Evolutionary conservation across 2,888 invertebrate genomes (phyloP).

Genomic region (Rotaria macrura): DNA sequence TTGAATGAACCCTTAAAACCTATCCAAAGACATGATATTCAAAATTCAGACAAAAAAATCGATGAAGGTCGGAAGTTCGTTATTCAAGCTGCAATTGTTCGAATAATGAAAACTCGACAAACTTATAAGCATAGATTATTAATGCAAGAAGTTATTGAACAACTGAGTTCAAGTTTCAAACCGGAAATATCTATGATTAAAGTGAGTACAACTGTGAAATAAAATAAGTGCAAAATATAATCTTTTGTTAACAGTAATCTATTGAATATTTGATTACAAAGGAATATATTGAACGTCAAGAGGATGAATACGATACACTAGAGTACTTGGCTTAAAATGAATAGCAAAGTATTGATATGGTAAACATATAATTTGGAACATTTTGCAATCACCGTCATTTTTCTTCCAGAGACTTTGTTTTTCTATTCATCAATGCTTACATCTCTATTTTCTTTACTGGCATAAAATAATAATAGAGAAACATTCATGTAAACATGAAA

Average conservation of each 20-base stretch:
- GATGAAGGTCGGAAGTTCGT: slow-evolving; percentile 95
- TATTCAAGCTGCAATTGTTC: slow-evolving; percentile 62
- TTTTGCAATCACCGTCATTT: no score
- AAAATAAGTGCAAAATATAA: no score
- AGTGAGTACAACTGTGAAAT: no score
- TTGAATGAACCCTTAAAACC: slow-evolving; percentile 95
- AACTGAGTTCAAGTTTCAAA: slow-evolving; percentile 84
- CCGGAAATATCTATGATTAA: slow-evolving; percentile 93
- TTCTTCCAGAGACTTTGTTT: no score
- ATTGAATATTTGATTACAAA: slow-evolving; percentile 31
- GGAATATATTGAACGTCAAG: slow-evolving; percentile 29
- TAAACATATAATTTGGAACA: no score
- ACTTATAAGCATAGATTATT: slow-evolving; percentile 78
- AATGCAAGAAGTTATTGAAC: slow-evolving; percentile 88
- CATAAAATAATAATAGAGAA: no score
- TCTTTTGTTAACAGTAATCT: slow-evolving; percentile 25
- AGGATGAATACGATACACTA: slow-evolving; percentile 27
- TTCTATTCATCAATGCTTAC: no score
- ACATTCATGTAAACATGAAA: no score
- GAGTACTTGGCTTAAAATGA: slow-evolving; percentile 25
- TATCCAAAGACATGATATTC: slow-evolving; percentile 88
- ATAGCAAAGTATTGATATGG: no score
- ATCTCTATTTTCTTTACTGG: no score
- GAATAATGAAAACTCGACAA: slow-evolving; percentile 91
- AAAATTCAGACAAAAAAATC: slow-evolving; percentile 91